Conservation (phyloP, 2,888 invertebrate species). For the Ophion obscuratus region DNA sequence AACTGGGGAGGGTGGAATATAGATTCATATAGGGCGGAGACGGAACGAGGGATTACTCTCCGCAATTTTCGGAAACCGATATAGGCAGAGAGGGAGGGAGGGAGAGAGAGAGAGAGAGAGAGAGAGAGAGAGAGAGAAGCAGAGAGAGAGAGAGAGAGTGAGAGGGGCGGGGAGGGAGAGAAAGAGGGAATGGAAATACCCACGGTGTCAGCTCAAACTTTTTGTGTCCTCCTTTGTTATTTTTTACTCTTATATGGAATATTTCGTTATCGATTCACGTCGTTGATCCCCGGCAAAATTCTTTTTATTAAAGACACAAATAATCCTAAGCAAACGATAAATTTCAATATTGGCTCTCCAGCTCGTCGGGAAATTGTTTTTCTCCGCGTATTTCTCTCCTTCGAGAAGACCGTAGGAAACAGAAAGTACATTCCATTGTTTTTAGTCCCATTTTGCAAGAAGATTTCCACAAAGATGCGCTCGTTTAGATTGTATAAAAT, state of each 20-base stretch:
- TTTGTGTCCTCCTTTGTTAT: conserved; percentile 32
- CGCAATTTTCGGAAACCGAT: conserved; percentile 58
- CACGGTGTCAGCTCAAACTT: conserved; percentile 18
- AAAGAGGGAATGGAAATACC: conserved; percentile 1
- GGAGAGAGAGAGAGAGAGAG: background rate
- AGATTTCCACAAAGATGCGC: too few relatives aligned
- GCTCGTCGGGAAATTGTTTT: conserved; percentile 43
- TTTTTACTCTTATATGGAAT: conserved; percentile 24
- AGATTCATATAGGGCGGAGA: conserved; percentile 45
- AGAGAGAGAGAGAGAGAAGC: conserved; percentile 14
- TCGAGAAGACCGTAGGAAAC: background rate
- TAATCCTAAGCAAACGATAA: conserved; percentile 48
- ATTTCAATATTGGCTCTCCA: conserved; percentile 46
- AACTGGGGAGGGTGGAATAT: conserved; percentile 34
- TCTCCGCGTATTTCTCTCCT: background rate
- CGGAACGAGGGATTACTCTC: conserved; percentile 44
- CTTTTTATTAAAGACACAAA: conserved; percentile 58
- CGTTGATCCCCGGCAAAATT: conserved; percentile 38
- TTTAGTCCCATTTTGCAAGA: too few relatives aligned
- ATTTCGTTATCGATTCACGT: conserved; percentile 56
- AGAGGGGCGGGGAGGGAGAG: background rate
- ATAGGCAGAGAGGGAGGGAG: conserved; percentile 29
- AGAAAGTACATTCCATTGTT: background rate
- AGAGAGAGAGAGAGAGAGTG: background rate
- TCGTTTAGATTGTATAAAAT: background rate